Base-by-base conservation (phyloP, 2,797 vertebrate species). In the Coregonus sp. region DNA sequence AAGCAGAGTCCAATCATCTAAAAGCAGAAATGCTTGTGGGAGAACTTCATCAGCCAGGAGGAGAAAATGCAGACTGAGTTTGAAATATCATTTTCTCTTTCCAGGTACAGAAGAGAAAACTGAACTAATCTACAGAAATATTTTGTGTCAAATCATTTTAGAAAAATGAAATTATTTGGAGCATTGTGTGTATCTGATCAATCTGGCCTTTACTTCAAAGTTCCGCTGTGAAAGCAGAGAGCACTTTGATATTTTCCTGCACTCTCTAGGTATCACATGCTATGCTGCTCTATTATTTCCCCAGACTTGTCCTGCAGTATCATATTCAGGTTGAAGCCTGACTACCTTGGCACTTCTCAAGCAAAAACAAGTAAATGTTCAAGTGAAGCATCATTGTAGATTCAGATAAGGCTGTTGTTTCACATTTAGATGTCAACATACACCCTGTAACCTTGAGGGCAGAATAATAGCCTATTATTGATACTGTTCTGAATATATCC, bases 21-120 rank as follows among this genome's bases (percentile, higher is more conserved):
- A 91, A 92, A 76, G 93, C 92, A 5, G 90, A 92, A 37, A 80
- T 77, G 50, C 74, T 93, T n/a, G 77, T 90, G 1, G 85, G 86
- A 70, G 89, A 94, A 72, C 25, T 90, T 95, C 67, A 85, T 94
- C 15, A 66, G 63, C 33, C 82, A 87, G 51, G 91, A 94, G 59
- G 91, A 95, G 73, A 92, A 86, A 88, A 76, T 83, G 4, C 85
- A 89, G 76, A 89, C 77, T 12, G 86, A 25, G 25, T 25, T 25
- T 2, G 87, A 86, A 72, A 91, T 95, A 82, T 86, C 82, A 37
- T 75, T 87, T 72, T 84, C 87, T 31, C 85, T 94, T 6, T 92
- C 81, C 82, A 94, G 91, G 94, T 96, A 79, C 25, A 4, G 59
- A 29, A 18, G 25, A 16, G 15, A 47, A 5, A 33, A 7, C 31